These are phyloP conservation scores for Tychaedon coryphoeus DNA, from an alignment of 2,113 vertebrate genomes.

Conservation along the genomic window DNA sequence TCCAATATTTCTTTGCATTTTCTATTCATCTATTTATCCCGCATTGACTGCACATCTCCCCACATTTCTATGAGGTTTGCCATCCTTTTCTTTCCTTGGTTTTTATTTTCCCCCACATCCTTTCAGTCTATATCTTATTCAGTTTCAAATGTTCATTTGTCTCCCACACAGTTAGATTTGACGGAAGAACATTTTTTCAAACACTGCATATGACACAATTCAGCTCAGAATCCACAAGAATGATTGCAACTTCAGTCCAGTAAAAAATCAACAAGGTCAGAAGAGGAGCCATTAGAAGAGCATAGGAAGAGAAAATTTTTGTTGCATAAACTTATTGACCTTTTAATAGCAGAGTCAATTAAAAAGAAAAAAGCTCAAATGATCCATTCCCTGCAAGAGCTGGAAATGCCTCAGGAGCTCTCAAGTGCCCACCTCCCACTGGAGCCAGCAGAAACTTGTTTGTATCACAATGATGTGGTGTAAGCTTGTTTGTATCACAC, in stretches of 20 bases:
- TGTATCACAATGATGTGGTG: not conserved
- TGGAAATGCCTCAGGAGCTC: not conserved
- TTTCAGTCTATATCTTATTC: not conserved
- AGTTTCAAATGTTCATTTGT: not conserved
- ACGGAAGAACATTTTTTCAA: not conserved
- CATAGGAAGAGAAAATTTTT: not conserved
- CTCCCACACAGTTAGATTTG: not conserved
- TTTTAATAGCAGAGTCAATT: not conserved
- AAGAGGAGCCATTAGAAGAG: not conserved
- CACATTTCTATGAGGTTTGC: not conserved
- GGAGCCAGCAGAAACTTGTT: not conserved
- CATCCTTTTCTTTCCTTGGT: not conserved
- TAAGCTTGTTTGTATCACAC: not conserved
- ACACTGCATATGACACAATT: not conserved
- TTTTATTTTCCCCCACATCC: rapidly evolving
- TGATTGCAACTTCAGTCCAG: rapidly evolving
- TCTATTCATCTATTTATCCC: not conserved
- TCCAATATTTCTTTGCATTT: not conserved
- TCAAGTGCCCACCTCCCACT: not conserved
- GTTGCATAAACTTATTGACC: not conserved
- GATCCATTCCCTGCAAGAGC: not conserved
- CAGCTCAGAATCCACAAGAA: not conserved
- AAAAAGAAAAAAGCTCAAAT: not conserved
- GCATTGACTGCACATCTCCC: not conserved
- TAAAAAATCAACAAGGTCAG: not conserved